A percentile compares a stretch with the other conserved stretches of the same genome.
Conservation (phyloP, 2,113 vertebrate species). For the Smithornis capensis region DNA sequence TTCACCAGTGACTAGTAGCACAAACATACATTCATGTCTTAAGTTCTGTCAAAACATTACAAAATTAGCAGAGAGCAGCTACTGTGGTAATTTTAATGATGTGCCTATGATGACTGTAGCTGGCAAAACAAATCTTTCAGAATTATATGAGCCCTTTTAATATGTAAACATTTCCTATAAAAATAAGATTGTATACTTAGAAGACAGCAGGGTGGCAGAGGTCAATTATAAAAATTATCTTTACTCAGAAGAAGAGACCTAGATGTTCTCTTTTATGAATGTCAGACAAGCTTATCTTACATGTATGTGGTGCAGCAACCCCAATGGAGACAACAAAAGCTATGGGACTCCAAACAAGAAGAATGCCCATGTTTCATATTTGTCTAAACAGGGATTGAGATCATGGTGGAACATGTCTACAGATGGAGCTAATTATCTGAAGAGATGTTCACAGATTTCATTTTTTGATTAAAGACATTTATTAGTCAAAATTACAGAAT, state of each 20-base stretch:
- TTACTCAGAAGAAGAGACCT: neutral
- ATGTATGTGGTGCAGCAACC: neutral
- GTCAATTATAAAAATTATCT: neutral
- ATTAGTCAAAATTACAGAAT: neutral
- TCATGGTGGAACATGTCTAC: neutral
- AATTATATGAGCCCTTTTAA: neutral
- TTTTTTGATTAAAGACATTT: neutral
- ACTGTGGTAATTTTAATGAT: conserved; percentile 14
- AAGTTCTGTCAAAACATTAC: conserved; percentile 34
- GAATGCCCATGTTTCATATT: neutral
- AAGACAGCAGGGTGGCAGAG: neutral
- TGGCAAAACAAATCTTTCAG: neutral
- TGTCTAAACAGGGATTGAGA: neutral
- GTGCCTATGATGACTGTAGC: neutral
- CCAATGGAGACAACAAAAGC: neutral
- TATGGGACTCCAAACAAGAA: neutral
- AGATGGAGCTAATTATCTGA: neutral
- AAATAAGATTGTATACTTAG: neutral
- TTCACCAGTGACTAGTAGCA: conserved; percentile 32
- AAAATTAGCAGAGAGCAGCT: conserved; percentile 19
- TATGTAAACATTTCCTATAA: neutral
- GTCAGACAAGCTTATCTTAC: neutral
- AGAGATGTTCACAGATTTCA: neutral
- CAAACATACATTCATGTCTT: conserved; percentile 8
- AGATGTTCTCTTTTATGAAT: neutral